Evolutionary conservation across 2,888 invertebrate species (phyloP), one percentile per base, ranked within the genome.

Genomic region (Synanthedon formicaeformis): DNA sequence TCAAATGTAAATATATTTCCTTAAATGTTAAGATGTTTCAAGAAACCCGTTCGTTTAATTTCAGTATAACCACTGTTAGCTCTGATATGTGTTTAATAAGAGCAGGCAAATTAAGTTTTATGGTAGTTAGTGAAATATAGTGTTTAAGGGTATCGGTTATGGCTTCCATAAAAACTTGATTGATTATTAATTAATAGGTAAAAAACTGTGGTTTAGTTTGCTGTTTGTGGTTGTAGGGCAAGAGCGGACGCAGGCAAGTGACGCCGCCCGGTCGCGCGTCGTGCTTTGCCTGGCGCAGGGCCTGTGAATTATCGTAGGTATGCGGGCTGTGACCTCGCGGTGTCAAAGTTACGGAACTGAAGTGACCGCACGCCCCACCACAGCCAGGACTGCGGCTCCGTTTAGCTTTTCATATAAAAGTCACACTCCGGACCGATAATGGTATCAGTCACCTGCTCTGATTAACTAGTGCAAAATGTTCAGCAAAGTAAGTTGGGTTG

Each of bases 311-410:
- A 78, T 72, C 66, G 65, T 64, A 67, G 71, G 71, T 75, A 77
- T 77, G 76, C 73, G 69, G 64, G 62, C 58, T 64, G 67, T 73
- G 87, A 86, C 86, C 86, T 86, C 86, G 86, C 73, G 73, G 77
- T 86, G 87, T 87, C 87, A 86, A 85, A 86, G 78, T 86, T 86
- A 83, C 86, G 86, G 86, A 87, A 87, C 86, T 82, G 60, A 72
- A 75, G 68, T 82, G 84, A 82, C 85, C 84, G 78, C 73, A 68
- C 62, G 60, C 82, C 84, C 85, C 85, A 68, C 85, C 75, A 79
- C 71, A 53, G 51, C 50, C 71, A 78, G 84, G 81, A 79, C 76
- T 60, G 70, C 67, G 71, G 66, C 78, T 81, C 78, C 77, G 82
- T 80, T 83, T 81, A 81, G 80, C 81, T 82, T 85, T 85, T 83